Conservation (phyloP, 2,113 vertebrate genomes). For the Xiphorhynchus elegans region DNA sequence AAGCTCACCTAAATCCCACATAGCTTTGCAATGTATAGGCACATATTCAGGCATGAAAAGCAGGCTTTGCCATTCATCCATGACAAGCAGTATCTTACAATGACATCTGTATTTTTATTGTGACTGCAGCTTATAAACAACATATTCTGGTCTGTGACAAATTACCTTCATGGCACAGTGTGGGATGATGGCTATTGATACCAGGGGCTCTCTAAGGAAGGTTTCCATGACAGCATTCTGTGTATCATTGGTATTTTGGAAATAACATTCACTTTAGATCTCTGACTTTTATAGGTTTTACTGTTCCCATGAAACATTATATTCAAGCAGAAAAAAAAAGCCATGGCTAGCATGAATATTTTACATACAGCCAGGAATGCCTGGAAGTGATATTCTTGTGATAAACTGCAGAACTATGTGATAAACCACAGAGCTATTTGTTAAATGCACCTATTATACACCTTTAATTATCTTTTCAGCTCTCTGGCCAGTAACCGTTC, state of each 20-base stretch:
- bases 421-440: conserved; percentile 10
- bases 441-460: conserved; percentile 16
- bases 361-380: background rate
- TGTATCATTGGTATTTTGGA: conserved; percentile 5
- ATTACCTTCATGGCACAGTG: background rate
- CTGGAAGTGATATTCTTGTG: background rate
- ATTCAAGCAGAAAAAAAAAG: background rate
- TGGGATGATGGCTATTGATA: background rate
- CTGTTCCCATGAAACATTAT: background rate
- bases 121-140: background rate
- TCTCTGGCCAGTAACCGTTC: background rate
- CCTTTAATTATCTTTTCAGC: background rate
- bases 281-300: conserved; percentile 17
- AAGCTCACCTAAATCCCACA: background rate
- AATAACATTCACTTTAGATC: background rate
- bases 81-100: background rate
- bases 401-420: background rate
- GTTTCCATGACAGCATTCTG: conserved; percentile 47
- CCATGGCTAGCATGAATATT: background rate
- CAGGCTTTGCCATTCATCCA: background rate
- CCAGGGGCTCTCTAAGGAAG: background rate
- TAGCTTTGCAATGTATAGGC: background rate
- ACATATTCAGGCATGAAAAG: background rate
- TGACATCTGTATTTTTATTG: background rate
- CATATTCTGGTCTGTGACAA: background rate